These are phyloP conservation scores for Protobothrops mucrosquamatus DNA, from an alignment of 2,113 vertebrate genomes.

Conservation along the genomic window DNA sequence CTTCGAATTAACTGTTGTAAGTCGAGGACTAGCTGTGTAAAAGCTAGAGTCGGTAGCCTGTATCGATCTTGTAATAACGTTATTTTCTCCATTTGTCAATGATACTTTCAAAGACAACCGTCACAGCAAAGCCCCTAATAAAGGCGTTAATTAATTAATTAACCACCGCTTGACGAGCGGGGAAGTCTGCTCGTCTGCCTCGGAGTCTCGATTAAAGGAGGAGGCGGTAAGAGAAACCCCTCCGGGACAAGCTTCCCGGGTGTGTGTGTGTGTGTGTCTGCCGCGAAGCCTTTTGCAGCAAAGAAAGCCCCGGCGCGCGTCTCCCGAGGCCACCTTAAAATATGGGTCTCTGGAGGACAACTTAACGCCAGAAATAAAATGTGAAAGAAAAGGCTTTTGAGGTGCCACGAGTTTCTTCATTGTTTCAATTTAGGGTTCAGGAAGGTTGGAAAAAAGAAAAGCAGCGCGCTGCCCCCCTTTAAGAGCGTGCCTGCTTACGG, in stretches of 20 bases:
- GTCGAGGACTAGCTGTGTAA: background rate
- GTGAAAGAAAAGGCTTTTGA: background rate
- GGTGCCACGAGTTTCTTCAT: background rate
- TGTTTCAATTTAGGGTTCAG: background rate
- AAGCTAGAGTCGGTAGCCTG: no score
- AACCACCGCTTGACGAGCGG: background rate
- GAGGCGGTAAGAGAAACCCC: background rate
- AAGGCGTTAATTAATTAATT: background rate
- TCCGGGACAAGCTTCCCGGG: background rate
- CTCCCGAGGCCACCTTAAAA: background rate
- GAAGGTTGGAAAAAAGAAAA: background rate
- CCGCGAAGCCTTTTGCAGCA: background rate
- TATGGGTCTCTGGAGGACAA: background rate
- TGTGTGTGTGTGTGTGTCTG: background rate
- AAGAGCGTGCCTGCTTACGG: background rate
- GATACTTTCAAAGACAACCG: background rate
- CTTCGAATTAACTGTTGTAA: background rate
- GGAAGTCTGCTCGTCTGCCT: background rate
- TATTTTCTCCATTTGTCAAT: background rate
- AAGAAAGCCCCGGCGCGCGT: background rate
- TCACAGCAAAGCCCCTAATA: background rate
- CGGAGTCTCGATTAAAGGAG: background rate
- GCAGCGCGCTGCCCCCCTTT: no score
- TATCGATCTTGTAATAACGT: background rate
- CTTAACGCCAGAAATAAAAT: background rate